These are phyloP conservation scores for Mycetomoellerius zeteki DNA, from an alignment of 1,140 invertebrate genomes.

Conservation along the genomic window DNA sequence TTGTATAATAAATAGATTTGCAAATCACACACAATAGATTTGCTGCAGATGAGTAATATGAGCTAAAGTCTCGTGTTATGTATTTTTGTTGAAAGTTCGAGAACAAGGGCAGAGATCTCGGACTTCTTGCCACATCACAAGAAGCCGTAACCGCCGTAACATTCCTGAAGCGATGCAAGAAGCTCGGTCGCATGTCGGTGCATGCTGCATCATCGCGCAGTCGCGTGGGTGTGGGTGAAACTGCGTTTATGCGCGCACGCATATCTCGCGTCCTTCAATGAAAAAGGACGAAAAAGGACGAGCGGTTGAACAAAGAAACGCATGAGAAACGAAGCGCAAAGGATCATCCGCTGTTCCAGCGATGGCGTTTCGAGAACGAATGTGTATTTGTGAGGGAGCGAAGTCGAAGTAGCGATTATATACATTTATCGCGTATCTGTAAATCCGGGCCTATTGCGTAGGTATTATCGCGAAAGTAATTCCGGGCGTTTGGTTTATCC, in stretches of 20 bases:
- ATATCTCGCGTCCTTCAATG: conserved; percentile 38
- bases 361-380: not conserved
- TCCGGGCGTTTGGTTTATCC: conserved; percentile 29
- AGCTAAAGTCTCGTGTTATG: not conserved
- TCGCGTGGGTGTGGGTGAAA: conserved; percentile 60
- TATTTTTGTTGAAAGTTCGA: not conserved
- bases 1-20: not conserved
- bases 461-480: conserved; percentile 37
- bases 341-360: conserved; percentile 2
- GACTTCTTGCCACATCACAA: conserved; percentile 1
- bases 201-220: conserved; percentile 58
- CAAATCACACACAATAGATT: too few species aligned
- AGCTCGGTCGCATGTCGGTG: conserved; percentile 33
- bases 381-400: not conserved
- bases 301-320: conserved; percentile 40
- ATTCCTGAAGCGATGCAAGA: conserved; percentile 42
- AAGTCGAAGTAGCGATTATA: not conserved
- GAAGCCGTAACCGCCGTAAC: conserved; percentile 39
- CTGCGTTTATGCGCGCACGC: conserved; percentile 61
- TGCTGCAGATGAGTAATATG: not conserved
- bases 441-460: conserved; percentile 20
- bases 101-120: not conserved
- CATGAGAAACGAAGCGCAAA: not conserved
- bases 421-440: not conserved
- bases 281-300: conserved; percentile 55